Evolutionary conservation across 2,113 vertebrate species (phyloP).

Genomic region (Progne subis): DNA sequence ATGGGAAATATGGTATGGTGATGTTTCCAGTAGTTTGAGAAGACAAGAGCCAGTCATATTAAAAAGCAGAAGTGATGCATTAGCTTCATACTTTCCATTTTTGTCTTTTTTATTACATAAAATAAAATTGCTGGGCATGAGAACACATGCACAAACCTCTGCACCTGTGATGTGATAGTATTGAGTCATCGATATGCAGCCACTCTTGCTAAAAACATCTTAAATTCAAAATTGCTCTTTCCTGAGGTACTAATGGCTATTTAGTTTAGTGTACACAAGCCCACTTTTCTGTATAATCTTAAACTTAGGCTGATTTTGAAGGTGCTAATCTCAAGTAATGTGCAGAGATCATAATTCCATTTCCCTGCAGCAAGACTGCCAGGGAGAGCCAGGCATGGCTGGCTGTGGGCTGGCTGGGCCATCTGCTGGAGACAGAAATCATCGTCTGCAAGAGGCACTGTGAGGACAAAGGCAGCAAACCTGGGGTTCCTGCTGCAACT

Average conservation of each 20-base stretch:
- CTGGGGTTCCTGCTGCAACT: fast-evolving
- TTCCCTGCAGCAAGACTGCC: not conserved
- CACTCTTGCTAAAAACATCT: not conserved
- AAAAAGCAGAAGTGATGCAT: not conserved
- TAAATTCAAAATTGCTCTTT: not conserved
- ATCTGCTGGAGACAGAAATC: constrained; percentile 18
- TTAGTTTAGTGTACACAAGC: not conserved
- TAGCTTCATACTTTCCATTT: not conserved
- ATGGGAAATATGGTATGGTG: not conserved
- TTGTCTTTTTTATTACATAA: not conserved
- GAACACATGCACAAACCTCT: not conserved
- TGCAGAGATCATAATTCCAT: not conserved
- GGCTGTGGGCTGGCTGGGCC: not conserved
- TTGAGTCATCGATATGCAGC: fast-evolving
- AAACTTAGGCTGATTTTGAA: not conserved
- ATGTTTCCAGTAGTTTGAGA: not conserved
- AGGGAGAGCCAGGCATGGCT: not conserved
- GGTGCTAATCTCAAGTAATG: fast-evolving
- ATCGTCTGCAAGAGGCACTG: fast-evolving
- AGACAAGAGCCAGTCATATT: not conserved
- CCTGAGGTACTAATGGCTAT: not conserved
- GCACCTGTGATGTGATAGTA: not conserved
- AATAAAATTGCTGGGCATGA: not conserved
- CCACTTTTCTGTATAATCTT: not conserved
- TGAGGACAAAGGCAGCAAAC: not conserved